Percentiles rank a stretch among this genome's conserved stretches.
phyloP scores from a whole-genome alignment of 2,797 vertebrate species.

The Borostomias antarcticus region DNA sequence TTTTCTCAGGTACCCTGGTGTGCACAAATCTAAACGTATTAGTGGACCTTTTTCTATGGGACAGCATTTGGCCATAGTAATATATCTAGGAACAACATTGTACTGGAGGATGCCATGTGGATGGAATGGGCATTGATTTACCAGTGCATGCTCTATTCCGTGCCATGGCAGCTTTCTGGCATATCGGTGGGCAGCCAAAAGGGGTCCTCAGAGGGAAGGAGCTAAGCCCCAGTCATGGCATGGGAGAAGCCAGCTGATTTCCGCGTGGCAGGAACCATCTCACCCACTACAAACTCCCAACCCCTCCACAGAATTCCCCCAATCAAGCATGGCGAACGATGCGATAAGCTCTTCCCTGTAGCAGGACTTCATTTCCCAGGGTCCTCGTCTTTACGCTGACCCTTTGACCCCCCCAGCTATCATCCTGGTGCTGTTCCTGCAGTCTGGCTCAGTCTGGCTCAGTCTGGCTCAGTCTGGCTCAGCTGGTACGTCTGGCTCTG shows the following conservation, averaged over 20 bases:
- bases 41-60: neutral
- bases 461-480: constrained; percentile 16
- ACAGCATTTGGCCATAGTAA: neutral
- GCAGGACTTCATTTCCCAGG: constrained; percentile 22
- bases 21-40: neutral
- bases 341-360: constrained; percentile 30
- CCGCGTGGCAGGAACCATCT: neutral
- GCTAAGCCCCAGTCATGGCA: neutral
- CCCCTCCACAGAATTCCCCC: neutral
- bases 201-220: constrained; percentile 3
- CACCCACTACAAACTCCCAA: neutral
- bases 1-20: no score
- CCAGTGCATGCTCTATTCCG: neutral
- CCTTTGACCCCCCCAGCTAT: constrained; percentile 33
- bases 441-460: constrained; percentile 25
- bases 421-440: constrained; percentile 30
- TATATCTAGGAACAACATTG: neutral
- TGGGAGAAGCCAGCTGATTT: neutral
- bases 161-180: constrained; percentile 7
- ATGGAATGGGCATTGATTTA: neutral
- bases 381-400: constrained; percentile 20
- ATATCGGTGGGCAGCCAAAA: constrained; percentile 3
- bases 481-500: constrained; percentile 26
- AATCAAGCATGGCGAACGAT: constrained; percentile 24
- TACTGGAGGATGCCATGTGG: neutral